Evolutionary conservation across 2,797 vertebrate species (phyloP), one percentile per base, ranked within the genome.

Genomic region (Phaenicophaeus curvirostris): DNA sequence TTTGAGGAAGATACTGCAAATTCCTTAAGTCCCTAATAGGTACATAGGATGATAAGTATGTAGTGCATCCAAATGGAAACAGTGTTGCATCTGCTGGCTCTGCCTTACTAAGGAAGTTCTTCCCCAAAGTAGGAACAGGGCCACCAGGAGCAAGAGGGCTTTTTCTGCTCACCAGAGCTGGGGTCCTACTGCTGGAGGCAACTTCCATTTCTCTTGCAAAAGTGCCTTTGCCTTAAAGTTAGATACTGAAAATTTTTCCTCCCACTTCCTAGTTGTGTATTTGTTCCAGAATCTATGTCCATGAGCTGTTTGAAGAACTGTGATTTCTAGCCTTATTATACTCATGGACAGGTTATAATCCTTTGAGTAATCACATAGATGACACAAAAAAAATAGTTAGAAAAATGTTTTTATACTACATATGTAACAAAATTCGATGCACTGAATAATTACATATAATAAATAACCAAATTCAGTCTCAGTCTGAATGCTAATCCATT

Each of bases 211-310:
- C 11, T 69, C 21, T 85, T 57, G n/a, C 11, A 71, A 42, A 59
- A 61, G 5, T 53, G 15, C 44, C 15, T 79, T 80, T 87, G n/a
- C n/a, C 35, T 86, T 61, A 12, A 87, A 62, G 4, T 62, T 72
- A 81, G 23, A 21, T 66, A 28, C 9, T 23, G 9, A 72, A 84
- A 24, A 11, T 2, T 27, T 57, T 84, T 54, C 19, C 16, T 81
- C 21, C 33, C 2, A 3, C 58, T 84, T 73, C 13, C 4, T 0
- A 28, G 0, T 2, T 39, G 35, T 46, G 35, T 42, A 20, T 61
- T 81, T 90, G 37, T 67, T 76, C 28, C 13, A 2, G 2, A 68
- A 46, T 5, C 5, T 73, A 6, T n/a, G 42, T 76, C 24, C n/a
- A 55, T 73, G 58, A 6, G 9, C 25, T 19, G 11, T 48, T 53